Percentiles rank a stretch among this genome's conserved stretches.
phyloP scores from a whole-genome alignment of 1,140 invertebrate species.

The Holotrichia oblita region DNA sequence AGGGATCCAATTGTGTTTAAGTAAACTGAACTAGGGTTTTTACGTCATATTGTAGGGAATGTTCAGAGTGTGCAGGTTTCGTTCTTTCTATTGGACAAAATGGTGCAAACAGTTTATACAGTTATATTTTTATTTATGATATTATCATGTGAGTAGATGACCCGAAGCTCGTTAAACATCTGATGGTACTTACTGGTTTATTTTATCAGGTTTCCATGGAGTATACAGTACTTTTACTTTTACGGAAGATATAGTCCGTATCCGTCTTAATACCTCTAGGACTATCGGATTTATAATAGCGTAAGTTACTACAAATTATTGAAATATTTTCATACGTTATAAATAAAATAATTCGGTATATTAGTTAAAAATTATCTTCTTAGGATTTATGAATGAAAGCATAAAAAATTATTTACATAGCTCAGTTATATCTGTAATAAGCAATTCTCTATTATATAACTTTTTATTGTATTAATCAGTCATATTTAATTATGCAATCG shows the following conservation, averaged over 20 bases:
- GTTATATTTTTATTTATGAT: constrained; percentile 23
- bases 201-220: constrained; percentile 10
- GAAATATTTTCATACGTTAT: no score
- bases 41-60: background rate
- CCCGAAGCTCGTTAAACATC: background rate
- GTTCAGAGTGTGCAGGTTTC: constrained; percentile 5
- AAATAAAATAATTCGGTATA: no score
- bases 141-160: constrained; percentile 29
- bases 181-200: background rate
- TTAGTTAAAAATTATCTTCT: no score
- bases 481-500: no score
- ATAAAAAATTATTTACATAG: no score
- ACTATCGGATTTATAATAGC: constrained; percentile 15
- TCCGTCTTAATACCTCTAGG: background rate
- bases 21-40: background rate
- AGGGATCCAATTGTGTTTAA: constrained; percentile 8
- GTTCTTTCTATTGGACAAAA: constrained; percentile 15
- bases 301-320: constrained; percentile 8
- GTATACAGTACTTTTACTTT: constrained; percentile 3
- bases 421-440: no score
- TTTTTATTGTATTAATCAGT: no score
- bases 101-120: background rate
- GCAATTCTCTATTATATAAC: no score
- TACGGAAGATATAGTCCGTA: constrained; percentile 8
- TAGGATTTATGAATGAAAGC: no score